Evolutionary conservation across 2,888 invertebrate genomes (phyloP), one percentile per base, ranked within the genome.

Genomic region (Synanthedon vespiformis): DNA sequence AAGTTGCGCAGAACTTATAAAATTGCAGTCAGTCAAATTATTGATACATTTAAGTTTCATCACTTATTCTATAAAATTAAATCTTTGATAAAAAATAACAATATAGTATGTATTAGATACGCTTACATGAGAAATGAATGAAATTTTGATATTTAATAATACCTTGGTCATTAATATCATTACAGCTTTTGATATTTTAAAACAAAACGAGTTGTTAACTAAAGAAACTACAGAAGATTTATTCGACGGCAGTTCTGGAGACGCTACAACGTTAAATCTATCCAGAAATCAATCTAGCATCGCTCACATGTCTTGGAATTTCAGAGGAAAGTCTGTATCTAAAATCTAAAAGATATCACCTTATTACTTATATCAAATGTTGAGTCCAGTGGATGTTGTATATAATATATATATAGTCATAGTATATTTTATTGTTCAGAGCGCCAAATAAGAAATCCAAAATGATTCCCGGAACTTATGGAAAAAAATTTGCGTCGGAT

Each of bases 231-330:
- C 55, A 50, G 65, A 59, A 53, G 58, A 61, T 12, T 60, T 58
- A 22, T 53, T 47, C 34, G 64, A 57, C 62, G 70, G 70, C 44
- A 69, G 74, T 57, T 74, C 74, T 49, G 85, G 85, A 11, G 85
- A 85, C 69, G 68, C 72, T 16, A 63, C 63, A 27, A 62, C 61
- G 50, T 66, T 59, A 53, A 63, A 66, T 60, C 65, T 61, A 50
- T 56, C 57, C 11, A 66, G 65, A 53, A 54, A 71, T 55, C 58
- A 65, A 48, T 60, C 64, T 8, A 60, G 68, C 55, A 53, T 60
- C 40, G 64, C 70, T 64, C 75, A 72, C 61, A 82, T 84, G 80
- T 81, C 83, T 64, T 78, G 80, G 76, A 76, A 72, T 57, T 68
- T 67, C 50, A 81, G 72, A 67, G 77, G 72, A 56, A 80, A 79